These are phyloP conservation scores for Leontocebus nigricollis DNA, from an alignment of 2,797 vertebrate species.

Conservation along the genomic window DNA sequence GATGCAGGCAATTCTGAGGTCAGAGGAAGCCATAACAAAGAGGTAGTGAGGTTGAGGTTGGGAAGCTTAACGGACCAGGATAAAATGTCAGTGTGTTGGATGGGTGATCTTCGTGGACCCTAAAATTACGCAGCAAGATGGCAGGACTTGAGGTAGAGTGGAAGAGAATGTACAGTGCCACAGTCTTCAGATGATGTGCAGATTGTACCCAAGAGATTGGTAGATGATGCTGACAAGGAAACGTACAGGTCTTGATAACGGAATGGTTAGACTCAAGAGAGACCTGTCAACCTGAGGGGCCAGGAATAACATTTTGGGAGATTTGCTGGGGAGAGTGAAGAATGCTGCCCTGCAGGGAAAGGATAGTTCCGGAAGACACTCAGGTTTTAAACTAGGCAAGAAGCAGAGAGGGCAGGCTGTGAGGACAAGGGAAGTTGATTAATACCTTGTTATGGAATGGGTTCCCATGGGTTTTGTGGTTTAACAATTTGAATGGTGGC, in stretches of 20 bases:
- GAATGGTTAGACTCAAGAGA: not conserved
- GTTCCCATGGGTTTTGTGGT: not conserved
- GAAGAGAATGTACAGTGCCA: not conserved
- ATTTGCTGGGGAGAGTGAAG: not conserved
- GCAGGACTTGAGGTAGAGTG: not conserved
- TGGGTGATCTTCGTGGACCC: not conserved
- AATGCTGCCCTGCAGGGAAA: not conserved
- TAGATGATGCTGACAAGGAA: not conserved
- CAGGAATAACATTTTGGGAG: not conserved
- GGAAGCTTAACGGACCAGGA: not conserved
- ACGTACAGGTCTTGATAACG: not conserved
- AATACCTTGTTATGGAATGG: not conserved
- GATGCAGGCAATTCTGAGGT: not conserved
- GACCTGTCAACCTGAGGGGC: not conserved
- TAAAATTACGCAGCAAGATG: not conserved
- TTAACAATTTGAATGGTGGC: not conserved
- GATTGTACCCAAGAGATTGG: not conserved
- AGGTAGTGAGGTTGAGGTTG: not conserved
- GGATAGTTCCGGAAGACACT: not conserved
- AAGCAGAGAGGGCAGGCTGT: not conserved
- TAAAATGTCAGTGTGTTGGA: not conserved
- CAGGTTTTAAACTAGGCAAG: not conserved
- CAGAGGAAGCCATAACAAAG: not conserved
- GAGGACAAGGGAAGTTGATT: not conserved
- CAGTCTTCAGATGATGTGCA: not conserved